Percentiles rank a stretch among this genome's conserved stretches.
Evolutionary conservation across 2,113 vertebrate genomes (phyloP).

Genomic region (Mohoua ochrocephala): DNA sequence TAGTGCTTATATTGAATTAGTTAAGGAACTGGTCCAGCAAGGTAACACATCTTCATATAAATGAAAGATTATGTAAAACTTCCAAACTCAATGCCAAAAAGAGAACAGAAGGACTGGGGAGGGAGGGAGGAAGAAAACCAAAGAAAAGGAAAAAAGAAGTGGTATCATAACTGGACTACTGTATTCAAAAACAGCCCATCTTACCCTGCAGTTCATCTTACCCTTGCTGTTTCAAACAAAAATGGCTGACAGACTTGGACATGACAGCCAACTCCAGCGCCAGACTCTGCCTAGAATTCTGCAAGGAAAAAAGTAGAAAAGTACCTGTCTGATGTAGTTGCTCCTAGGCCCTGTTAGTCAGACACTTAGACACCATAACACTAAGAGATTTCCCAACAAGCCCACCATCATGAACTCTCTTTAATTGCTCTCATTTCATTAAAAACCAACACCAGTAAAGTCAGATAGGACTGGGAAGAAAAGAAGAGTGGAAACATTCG

Average conservation of each 20-base stretch:
- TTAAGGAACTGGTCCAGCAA: conserved; percentile 58
- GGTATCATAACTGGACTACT: conserved; percentile 45
- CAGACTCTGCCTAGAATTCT: conserved; percentile 78
- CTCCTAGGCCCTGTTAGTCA: conserved; percentile 76
- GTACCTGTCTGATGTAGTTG: conserved; percentile 75
- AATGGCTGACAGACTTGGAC: conserved; percentile 76
- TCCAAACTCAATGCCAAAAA: not conserved
- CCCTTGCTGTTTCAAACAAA: conserved; percentile 73
- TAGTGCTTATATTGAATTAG: not conserved
- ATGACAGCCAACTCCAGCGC: conserved; percentile 84
- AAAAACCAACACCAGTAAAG: conserved; percentile 55
- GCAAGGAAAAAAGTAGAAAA: conserved; percentile 74
- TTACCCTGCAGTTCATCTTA: conserved; percentile 78
- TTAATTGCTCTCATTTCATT: conserved; percentile 16
- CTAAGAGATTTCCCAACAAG: conserved; percentile 61
- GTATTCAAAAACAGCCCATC: conserved; percentile 68
- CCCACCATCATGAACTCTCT: conserved; percentile 61
- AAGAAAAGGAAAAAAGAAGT: conserved; percentile 39
- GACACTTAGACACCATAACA: conserved; percentile 72
- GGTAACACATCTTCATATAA: conserved; percentile 48
- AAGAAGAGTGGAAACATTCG: conserved; percentile 63
- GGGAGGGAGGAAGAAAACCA: not conserved
- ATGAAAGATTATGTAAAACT: conserved; percentile 41
- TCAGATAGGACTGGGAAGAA: conserved; percentile 61
- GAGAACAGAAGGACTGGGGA: not conserved